These are phyloP conservation scores for Pygocentrus nattereri DNA, from an alignment of 2,797 vertebrate species.

Conservation along the genomic window DNA sequence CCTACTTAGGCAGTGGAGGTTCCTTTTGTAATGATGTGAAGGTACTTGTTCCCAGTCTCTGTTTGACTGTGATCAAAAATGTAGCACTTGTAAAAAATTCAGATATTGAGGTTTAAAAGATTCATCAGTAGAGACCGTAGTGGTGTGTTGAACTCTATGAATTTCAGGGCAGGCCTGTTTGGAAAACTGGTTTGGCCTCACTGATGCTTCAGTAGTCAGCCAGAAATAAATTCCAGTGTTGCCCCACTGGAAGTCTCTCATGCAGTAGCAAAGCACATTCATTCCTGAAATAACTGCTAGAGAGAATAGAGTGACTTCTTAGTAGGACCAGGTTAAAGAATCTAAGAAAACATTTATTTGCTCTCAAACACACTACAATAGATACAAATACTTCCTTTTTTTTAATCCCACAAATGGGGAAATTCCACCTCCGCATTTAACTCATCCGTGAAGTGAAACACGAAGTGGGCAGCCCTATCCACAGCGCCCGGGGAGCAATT, in stretches of 20 bases:
- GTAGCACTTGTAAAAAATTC: slow-evolving; percentile 56
- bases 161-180: slow-evolving; percentile 21
- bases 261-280: slow-evolving; percentile 31
- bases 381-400: too few species aligned
- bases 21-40: background rate
- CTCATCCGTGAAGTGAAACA: too few species aligned
- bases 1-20: background rate
- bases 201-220: slow-evolving; percentile 11
- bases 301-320: slow-evolving; percentile 15
- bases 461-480: too few species aligned
- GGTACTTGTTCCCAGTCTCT: background rate
- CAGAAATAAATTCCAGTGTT: slow-evolving; percentile 23
- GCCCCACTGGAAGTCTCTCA: background rate
- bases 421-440: too few species aligned
- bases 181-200: background rate
- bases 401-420: too few species aligned
- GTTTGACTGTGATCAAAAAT: slow-evolving; percentile 56
- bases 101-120: slow-evolving; percentile 62
- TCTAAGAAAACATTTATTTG: too few species aligned
- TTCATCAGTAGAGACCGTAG: slow-evolving; percentile 49
- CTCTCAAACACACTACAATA: too few species aligned
- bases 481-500: too few species aligned
- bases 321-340: too few species aligned
- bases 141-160: slow-evolving; percentile 12
- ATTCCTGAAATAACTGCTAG: background rate